A percentile compares a stretch with the other conserved stretches of the same genome.
phyloP scores from a whole-genome alignment of 1,140 invertebrate species.

The Lucilia sericata region DNA sequence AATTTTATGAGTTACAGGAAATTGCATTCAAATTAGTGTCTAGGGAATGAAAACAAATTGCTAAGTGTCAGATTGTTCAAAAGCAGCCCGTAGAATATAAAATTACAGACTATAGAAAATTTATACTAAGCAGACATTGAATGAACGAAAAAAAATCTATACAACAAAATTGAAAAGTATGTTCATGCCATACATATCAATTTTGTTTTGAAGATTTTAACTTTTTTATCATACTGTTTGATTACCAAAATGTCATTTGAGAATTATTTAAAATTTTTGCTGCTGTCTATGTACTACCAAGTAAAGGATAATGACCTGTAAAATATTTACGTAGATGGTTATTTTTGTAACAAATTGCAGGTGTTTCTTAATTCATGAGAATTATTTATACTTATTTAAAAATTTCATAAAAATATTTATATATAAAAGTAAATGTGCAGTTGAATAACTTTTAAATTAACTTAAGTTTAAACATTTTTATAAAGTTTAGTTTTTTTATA shows the following conservation, averaged over 20 bases:
- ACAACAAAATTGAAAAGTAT: too few species aligned
- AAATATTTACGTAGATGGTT: too few species aligned
- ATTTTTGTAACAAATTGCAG: too few species aligned
- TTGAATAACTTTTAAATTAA: too few species aligned
- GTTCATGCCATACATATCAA: conserved; percentile 1
- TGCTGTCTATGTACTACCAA: too few species aligned
- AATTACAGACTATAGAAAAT: background rate
- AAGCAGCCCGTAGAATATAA: background rate
- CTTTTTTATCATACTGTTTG: conserved; percentile 6
- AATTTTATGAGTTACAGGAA: conserved; percentile 33
- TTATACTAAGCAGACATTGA: background rate
- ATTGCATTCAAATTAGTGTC: conserved; percentile 42
- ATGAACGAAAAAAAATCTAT: background rate
- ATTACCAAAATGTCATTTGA: background rate
- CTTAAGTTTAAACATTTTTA: too few species aligned
- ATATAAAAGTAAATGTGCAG: too few species aligned
- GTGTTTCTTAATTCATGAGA: too few species aligned
- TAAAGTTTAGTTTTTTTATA: too few species aligned
- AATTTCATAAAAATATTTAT: too few species aligned
- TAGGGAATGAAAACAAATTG: conserved; percentile 30
- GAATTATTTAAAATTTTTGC: background rate
- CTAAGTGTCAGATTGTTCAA: background rate
- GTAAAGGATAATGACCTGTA: too few species aligned
- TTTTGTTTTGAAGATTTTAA: background rate
- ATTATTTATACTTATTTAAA: too few species aligned